These are phyloP conservation scores for Helicoverpa armigera DNA, from an alignment of 1,140 invertebrate genomes.

Conservation along the genomic window DNA sequence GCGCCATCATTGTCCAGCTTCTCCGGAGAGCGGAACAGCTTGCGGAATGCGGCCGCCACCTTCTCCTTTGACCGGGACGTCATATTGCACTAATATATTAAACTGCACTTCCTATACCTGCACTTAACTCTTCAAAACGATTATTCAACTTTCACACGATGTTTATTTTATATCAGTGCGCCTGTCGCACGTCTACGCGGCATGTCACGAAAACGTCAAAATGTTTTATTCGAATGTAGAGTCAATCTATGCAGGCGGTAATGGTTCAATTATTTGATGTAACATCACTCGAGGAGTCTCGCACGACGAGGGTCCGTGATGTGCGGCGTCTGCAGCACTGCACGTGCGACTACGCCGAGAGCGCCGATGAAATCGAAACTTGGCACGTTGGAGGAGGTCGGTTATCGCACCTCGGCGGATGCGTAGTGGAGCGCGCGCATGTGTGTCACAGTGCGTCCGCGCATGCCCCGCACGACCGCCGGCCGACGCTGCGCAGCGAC, in stretches of 20 bases:
- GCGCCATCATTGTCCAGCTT: conserved; percentile 89
- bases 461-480: conserved; percentile 62
- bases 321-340: conserved; percentile 57
- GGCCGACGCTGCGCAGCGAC: conserved; percentile 59
- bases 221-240: conserved; percentile 68
- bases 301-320: conserved; percentile 51
- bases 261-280: conserved; percentile 41
- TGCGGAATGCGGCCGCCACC: conserved; percentile 91
- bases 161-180: conserved; percentile 62
- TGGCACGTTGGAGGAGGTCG: conserved; percentile 71
- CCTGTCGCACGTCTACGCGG: conserved; percentile 54
- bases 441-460: conserved; percentile 70
- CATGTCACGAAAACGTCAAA: conserved; percentile 69
- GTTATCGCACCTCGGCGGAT: conserved; percentile 70
- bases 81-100: conserved; percentile 84
- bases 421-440: conserved; percentile 65
- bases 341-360: conserved; percentile 77
- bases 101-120: conserved; percentile 64
- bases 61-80: conserved; percentile 91
- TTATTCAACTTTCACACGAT: conserved; percentile 64
- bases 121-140: conserved; percentile 56
- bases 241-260: conserved; percentile 57
- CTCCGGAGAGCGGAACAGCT: conserved; percentile 90
- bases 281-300: conserved; percentile 68
- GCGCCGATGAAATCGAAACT: conserved; percentile 76